phyloP scores from a whole-genome alignment of 2,113 vertebrate genomes.

The Ovibos moschatus region DNA sequence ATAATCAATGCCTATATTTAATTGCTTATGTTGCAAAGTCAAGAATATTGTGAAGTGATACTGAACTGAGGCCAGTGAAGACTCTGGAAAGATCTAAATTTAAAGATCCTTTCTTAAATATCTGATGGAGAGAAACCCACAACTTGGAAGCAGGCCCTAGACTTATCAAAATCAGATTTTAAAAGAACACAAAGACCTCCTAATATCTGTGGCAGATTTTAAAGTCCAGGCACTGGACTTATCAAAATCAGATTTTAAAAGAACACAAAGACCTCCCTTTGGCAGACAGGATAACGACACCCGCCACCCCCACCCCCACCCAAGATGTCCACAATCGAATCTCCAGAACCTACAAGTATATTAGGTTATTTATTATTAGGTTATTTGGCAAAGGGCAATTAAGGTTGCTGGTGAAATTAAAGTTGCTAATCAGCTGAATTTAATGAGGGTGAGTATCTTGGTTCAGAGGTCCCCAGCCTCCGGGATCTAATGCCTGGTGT shows the following conservation, averaged over 20 bases:
- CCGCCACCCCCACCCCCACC: fast-evolving
- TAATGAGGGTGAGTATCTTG: not conserved
- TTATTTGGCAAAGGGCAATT: not conserved
- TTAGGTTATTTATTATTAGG: not conserved
- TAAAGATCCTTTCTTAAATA: not conserved
- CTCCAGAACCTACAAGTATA: not conserved
- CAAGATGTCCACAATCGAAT: not conserved
- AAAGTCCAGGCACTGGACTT: not conserved
- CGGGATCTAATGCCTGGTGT: not conserved
- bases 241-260: conserved; percentile 32
- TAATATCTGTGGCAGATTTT: not conserved
- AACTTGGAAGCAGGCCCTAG: not conserved
- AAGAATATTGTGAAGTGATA: not conserved
- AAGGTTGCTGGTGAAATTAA: not conserved
- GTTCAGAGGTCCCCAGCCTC: not conserved
- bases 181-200: not conserved
- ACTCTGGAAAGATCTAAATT: not conserved
- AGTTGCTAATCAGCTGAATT: not conserved
- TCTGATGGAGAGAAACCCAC: not conserved
- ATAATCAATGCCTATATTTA: conserved; percentile 50
- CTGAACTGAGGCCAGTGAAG: not conserved
- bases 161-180: conserved; percentile 23
- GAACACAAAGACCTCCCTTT: not conserved
- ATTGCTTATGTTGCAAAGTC: conserved; percentile 30
- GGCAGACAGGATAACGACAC: not conserved